phyloP scores from a whole-genome alignment of 30 jellyfish, hydroid and myxozoan species.

The Pelagia noctiluca region DNA sequence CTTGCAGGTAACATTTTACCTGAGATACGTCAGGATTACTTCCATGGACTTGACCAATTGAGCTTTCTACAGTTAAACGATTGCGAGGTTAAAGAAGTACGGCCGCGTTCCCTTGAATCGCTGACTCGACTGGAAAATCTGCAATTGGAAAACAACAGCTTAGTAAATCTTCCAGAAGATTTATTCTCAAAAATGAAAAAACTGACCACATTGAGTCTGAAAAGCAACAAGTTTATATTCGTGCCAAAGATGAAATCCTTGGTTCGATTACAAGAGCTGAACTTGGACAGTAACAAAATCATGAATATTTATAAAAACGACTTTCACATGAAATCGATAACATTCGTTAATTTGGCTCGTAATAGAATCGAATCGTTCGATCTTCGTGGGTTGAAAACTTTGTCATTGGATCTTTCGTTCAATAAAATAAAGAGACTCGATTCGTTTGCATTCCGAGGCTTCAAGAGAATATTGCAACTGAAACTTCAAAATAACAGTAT shows the following conservation, averaged over 20 bases:
- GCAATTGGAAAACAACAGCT: slow-evolving; percentile 12
- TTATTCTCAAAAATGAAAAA: not conserved
- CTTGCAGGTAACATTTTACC: slow-evolving; percentile 6
- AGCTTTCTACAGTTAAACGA: not conserved
- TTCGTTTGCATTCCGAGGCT: slow-evolving; percentile 33
- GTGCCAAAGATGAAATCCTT: slow-evolving; percentile 41
- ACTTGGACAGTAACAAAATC: slow-evolving; percentile 16
- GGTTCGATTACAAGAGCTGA: not conserved
- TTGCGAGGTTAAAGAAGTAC: slow-evolving; percentile 22
- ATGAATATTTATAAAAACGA: not conserved
- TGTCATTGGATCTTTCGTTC: slow-evolving; percentile 31
- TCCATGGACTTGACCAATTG: not conserved
- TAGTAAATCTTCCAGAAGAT: slow-evolving; percentile 22
- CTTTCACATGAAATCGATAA: not conserved
- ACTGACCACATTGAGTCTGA: not conserved
- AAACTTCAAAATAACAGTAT: slow-evolving; percentile 44
- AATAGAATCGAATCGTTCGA: slow-evolving; percentile 16
- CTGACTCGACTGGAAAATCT: not conserved
- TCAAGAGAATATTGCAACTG: not conserved
- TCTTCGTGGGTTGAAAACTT: not conserved
- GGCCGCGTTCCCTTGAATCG: slow-evolving; percentile 34
- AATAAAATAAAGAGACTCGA: slow-evolving; percentile 14
- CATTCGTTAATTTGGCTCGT: not conserved
- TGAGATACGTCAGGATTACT: not conserved
- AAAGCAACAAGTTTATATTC: slow-evolving; percentile 9